Evolutionary conservation across 2,113 vertebrate genomes (phyloP).

Genomic region (Leptobrachium ailaonicum): DNA sequence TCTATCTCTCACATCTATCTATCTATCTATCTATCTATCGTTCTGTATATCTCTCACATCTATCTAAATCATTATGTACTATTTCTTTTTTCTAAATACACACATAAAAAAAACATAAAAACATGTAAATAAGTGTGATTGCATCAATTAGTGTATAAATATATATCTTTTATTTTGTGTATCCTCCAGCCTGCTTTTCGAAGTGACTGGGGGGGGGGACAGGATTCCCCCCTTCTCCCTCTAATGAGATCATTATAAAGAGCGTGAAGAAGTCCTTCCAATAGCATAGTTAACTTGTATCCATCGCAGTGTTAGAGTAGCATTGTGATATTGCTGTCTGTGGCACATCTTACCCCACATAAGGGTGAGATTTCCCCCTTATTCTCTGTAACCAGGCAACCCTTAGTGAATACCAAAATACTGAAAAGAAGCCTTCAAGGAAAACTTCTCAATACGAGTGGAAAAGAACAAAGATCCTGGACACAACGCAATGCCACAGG

Average conservation of each 20-base stretch:
- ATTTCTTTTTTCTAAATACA: no score
- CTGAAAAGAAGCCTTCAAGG: constrained; percentile 97
- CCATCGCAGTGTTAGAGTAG: constrained; percentile 91
- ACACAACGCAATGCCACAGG: constrained; percentile 97
- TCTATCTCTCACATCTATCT: no score
- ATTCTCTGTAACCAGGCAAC: constrained; percentile 99
- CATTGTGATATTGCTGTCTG: constrained; percentile 95
- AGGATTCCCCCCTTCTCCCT: constrained; percentile 72
- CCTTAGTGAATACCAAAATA: constrained; percentile 96
- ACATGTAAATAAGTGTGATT: no score
- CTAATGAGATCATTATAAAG: constrained; percentile 90
- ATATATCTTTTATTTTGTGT: no score
- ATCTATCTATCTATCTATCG: no score
- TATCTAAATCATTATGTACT: no score
- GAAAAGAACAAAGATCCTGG: constrained; percentile 98
- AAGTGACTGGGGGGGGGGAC: constrained; percentile 53
- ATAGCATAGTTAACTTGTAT: constrained; percentile 97
- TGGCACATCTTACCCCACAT: constrained; percentile 94
- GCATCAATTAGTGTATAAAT: no score
- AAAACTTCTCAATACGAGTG: constrained; percentile 92
- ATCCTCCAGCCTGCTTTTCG: background rate
- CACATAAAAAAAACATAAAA: no score
- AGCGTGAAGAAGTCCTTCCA: constrained; percentile 97
- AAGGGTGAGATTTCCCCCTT: constrained; percentile 86
- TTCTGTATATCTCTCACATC: no score